phyloP scores from a whole-genome alignment of 2,797 vertebrate genomes.

The Propithecus perrieri region DNA sequence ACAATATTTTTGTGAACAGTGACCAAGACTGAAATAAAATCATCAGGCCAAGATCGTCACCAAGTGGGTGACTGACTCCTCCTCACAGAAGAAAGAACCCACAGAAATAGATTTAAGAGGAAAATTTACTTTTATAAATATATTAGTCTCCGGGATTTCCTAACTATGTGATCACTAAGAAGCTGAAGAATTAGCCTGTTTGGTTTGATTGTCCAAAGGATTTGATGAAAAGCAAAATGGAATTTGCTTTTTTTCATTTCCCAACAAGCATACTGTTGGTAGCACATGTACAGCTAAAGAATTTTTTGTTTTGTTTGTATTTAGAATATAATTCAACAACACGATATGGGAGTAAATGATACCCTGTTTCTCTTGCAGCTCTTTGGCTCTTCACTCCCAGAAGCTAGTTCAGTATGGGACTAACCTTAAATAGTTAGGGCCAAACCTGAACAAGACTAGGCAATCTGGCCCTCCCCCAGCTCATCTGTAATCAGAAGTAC shows the following conservation, averaged over 20 bases:
- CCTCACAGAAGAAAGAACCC: background rate
- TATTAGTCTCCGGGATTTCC: background rate
- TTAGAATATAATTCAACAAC: constrained; percentile 38
- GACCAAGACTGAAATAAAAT: constrained; percentile 18
- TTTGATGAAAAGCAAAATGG: background rate
- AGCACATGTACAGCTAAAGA: background rate
- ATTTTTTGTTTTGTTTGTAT: background rate
- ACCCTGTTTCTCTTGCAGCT: background rate
- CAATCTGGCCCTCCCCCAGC: background rate
- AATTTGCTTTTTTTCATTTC: background rate
- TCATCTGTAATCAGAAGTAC: background rate
- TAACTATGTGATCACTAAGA: background rate
- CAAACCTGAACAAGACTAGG: background rate
- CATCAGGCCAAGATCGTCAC: background rate
- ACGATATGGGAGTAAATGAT: background rate
- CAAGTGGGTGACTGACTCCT: background rate
- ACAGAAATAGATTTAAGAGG: background rate
- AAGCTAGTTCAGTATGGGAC: background rate
- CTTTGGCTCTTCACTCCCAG: background rate
- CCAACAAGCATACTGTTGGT: background rate
- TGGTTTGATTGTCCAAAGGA: background rate
- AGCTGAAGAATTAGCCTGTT: background rate
- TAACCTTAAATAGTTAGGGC: background rate
- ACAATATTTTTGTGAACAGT: background rate
- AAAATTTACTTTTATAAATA: constrained; percentile 31